Percentiles rank a stretch among this genome's conserved stretches.
phyloP scores from a whole-genome alignment of 2,888 invertebrate genomes.

The Leptinotarsa peninsularis region DNA sequence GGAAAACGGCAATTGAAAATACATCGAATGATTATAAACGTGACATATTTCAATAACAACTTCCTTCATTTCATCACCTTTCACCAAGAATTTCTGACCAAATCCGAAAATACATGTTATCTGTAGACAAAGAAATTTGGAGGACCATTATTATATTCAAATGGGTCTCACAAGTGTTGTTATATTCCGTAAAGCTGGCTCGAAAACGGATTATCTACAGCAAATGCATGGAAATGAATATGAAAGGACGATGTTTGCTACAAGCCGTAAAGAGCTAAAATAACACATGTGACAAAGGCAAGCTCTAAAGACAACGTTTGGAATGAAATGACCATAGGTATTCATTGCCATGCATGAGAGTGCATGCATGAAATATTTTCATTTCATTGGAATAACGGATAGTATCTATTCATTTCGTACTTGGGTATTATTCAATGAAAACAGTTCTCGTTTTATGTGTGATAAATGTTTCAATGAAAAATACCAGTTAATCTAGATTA shows the following conservation, averaged over 20 bases:
- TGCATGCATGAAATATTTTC: not conserved
- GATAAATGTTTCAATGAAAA: no score
- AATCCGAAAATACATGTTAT: slow-evolving; percentile 5
- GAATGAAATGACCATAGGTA: slow-evolving; percentile 3
- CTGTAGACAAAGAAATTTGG: slow-evolving; percentile 3
- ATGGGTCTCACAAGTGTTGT: not conserved
- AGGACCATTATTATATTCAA: slow-evolving; percentile 12
- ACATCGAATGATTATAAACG: no score
- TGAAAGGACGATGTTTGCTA: slow-evolving; percentile 14
- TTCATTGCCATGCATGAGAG: slow-evolving; percentile 12
- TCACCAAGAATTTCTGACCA: not conserved
- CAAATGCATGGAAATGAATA: slow-evolving; percentile 3
- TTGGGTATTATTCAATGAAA: no score
- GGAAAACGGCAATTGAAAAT: not conserved
- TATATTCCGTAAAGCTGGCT: not conserved
- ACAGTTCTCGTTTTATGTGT: no score
- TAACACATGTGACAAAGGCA: slow-evolving; percentile 12
- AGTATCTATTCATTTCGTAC: not conserved
- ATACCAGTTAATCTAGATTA: no score
- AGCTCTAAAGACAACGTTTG: not conserved
- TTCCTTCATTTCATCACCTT: not conserved
- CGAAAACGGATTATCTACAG: slow-evolving; percentile 10
- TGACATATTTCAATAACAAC: no score
- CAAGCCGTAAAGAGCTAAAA: not conserved
- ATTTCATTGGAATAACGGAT: not conserved